Evolutionary conservation across 2,888 invertebrate genomes (phyloP).

Genomic region (Drosophila diplacantha): DNA sequence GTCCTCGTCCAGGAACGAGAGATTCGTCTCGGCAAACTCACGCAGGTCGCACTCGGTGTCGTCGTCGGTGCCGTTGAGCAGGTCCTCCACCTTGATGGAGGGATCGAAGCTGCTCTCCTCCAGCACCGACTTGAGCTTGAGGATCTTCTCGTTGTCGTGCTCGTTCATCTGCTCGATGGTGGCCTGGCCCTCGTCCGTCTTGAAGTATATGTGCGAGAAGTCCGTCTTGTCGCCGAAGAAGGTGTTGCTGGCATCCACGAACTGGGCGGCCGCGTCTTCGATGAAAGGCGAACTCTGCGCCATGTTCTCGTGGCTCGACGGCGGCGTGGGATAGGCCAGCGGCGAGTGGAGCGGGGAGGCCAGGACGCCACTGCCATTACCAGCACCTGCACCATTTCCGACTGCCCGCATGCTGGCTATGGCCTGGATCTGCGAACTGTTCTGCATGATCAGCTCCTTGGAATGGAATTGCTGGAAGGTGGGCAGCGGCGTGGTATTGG

Average conservation of each 20-base stretch:
- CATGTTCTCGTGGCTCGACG: conserved; percentile 89
- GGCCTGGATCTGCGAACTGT: conserved; percentile 74
- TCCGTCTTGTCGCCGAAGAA: conserved; percentile 77
- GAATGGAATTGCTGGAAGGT: conserved; percentile 90
- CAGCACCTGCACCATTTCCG: background rate
- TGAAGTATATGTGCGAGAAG: conserved; percentile 73
- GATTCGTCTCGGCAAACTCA: conserved; percentile 77
- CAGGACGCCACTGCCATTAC: conserved; percentile 76
- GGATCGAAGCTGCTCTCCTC: conserved; percentile 75
- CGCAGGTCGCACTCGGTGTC: conserved; percentile 75
- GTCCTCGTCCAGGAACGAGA: conserved; percentile 77
- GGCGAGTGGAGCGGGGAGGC: conserved; percentile 84
- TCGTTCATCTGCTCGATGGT: conserved; percentile 66
- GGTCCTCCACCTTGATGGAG: conserved; percentile 76
- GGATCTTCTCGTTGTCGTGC: conserved; percentile 76
- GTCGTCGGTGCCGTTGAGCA: conserved; percentile 73
- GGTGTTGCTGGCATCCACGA: conserved; percentile 74
- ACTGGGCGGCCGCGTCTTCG: conserved; percentile 75
- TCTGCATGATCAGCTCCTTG: conserved; percentile 78
- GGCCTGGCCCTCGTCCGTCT: conserved; percentile 56
- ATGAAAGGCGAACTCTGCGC: conserved; percentile 78
- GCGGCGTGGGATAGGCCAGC: conserved; percentile 90
- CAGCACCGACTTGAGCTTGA: conserved; percentile 76
- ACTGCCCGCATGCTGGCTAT: conserved; percentile 70
- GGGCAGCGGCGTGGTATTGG: conserved; percentile 84